Evolutionary conservation across 2,113 vertebrate genomes (phyloP).

Genomic region (Nothocercus nigrocapillus): DNA sequence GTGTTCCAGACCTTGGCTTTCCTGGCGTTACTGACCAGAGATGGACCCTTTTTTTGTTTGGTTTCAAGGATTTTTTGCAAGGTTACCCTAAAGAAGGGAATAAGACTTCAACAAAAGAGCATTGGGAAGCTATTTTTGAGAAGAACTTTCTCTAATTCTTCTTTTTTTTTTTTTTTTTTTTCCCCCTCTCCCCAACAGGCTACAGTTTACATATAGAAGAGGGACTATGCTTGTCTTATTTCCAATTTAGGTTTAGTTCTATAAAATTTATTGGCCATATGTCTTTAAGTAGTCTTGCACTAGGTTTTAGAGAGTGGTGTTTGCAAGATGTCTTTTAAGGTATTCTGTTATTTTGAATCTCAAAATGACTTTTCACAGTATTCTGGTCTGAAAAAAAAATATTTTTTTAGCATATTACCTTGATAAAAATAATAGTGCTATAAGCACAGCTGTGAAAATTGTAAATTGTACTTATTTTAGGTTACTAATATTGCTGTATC

Average conservation of each 20-base stretch:
- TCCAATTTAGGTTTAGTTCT: background rate
- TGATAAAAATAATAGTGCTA: background rate
- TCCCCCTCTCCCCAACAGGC: too few species aligned
- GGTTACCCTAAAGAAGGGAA: background rate
- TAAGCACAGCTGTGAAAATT: background rate
- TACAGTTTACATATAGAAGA: background rate
- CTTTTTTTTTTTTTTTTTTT: background rate
- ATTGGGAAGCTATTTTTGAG: background rate
- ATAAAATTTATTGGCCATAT: background rate
- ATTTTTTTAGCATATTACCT: background rate
- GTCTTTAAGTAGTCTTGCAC: background rate
- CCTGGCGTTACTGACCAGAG: background rate
- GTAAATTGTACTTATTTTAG: background rate
- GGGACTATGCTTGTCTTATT: rapidly evolving
- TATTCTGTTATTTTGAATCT: background rate
- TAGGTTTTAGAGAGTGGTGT: background rate
- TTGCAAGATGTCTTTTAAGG: background rate
- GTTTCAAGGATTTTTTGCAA: background rate
- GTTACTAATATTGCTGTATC: background rate
- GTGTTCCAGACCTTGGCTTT: background rate
- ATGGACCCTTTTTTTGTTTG: background rate
- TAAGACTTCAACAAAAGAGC: rapidly evolving
- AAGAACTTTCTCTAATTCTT: background rate
- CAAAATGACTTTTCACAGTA: background rate
- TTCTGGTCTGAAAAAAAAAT: background rate